Conservation (phyloP, 2,888 invertebrate species). For the Campoplex nolae region DNA sequence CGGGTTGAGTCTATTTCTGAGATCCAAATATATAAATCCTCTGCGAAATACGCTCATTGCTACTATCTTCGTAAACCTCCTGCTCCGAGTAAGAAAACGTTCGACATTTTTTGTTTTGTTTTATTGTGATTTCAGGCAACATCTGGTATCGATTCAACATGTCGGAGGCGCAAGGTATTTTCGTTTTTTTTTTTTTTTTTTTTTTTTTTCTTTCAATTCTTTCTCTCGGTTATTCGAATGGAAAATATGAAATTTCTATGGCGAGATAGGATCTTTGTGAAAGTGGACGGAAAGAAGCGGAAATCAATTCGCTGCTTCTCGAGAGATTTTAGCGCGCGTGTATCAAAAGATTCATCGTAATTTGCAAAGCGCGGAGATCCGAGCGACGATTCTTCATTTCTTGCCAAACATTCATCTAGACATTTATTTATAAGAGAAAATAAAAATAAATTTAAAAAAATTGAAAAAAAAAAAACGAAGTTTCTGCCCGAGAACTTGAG, state of each 20-base stretch:
- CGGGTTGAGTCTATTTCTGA: conserved; percentile 56
- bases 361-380: neutral
- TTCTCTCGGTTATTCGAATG: neutral
- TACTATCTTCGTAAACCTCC: conserved; percentile 32
- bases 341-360: conserved; percentile 7
- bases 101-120: conserved; percentile 62
- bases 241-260: conserved; percentile 21
- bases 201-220: no score
- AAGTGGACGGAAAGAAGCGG: neutral
- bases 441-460: no score
- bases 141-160: conserved; percentile 74
- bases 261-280: neutral
- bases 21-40: conserved; percentile 51
- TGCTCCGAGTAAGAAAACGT: conserved; percentile 22
- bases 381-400: conserved; percentile 1
- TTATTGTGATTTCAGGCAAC: conserved; percentile 67
- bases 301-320: neutral
- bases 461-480: neutral
- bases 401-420: conserved; percentile 12
- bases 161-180: conserved; percentile 81
- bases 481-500: neutral
- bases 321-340: neutral
- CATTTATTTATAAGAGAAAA: conserved; percentile 12
- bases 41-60: conserved; percentile 41
- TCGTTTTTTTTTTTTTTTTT: conserved; percentile 39